Evolutionary conservation across 2,113 vertebrate species (phyloP).

Genomic region (Odontesthes bonariensis): DNA sequence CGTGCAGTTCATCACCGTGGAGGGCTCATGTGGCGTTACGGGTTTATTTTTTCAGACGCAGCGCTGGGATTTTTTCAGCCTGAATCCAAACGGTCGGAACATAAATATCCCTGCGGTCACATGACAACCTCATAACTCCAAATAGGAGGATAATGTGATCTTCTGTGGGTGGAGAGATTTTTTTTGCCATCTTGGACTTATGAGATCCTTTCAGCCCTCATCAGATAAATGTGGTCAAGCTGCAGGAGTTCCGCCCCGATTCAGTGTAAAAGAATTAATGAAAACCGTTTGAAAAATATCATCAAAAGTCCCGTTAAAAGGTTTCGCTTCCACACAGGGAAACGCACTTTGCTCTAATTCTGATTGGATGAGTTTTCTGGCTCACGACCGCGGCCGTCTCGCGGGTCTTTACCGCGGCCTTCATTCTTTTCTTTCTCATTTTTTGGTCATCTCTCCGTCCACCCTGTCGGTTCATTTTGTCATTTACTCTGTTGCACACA

Average conservation of each 20-base stretch:
- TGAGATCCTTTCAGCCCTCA: conserved; percentile 49
- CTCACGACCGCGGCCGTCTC: background rate
- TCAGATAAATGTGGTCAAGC: conserved; percentile 51
- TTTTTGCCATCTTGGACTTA: conserved; percentile 49
- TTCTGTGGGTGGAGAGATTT: conserved; percentile 47
- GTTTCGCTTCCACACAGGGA: no score
- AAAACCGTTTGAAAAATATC: background rate
- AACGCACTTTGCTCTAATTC: no score
- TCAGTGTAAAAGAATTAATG: background rate
- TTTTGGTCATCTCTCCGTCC: conserved; percentile 64
- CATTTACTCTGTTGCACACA: conserved; percentile 51
- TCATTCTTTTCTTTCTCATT: conserved; percentile 32
- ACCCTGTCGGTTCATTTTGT: conserved; percentile 53
- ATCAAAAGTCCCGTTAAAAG: no score
- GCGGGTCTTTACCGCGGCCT: conserved; percentile 7
- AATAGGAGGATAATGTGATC: conserved; percentile 66
- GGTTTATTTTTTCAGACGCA: background rate
- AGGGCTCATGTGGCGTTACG: background rate
- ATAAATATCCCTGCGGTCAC: conserved; percentile 65
- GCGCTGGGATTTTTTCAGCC: conserved; percentile 23
- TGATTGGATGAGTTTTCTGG: background rate
- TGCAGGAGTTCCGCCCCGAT: conserved; percentile 19
- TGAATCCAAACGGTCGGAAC: conserved; percentile 46
- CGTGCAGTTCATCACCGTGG: conserved; percentile 1
- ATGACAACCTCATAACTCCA: conserved; percentile 68